Base-by-base conservation (phyloP, 2,888 invertebrate genomes). In the Diaperis boleti region DNA sequence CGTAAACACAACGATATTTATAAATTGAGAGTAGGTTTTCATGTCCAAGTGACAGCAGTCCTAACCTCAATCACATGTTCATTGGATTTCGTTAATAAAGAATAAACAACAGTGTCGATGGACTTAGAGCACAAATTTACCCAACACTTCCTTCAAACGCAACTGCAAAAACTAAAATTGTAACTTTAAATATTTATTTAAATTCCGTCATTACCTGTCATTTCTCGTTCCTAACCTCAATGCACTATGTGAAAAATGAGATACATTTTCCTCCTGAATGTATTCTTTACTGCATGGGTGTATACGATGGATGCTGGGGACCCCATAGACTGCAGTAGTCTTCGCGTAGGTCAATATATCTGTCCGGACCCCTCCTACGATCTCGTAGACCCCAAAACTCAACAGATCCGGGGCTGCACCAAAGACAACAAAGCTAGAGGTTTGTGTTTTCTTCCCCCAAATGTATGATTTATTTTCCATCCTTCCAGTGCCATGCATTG, bases 351-450 rank as follows among this genome's bases (percentile, higher is more conserved):
- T 0, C 94, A 94, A 74, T 94, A 86, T 74, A 85, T 93, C 65
- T 95, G 95, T 77, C 93, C 92, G 0, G 90, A 93, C 83, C 92
- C 93, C 3, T 84, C 83, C 66, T 82, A 84, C 69, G 87, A 88
- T 72, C 89, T 92, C 73, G 94, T 97, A 73, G 95, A 97, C 79
- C 87, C 89, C 0, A 88, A 90, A 75, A 97, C 97, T 0, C 97
- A 98, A 79, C 95, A 96, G 77, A 89, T 92, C 22, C 83, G 82
- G 69, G 93, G 92, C 59, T 96, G 96, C 79, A 88, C 87, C 1
- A 81, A 89, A 71, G 89, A 92, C 75, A 92, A 92, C 68, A 89
- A 87, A 81, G 94, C 95, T 5, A 88, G 87, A 85, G 90, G 94
- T 94, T 83, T 18, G 37, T 49, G 15, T 29, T 17, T 11, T 14